Percentiles rank a stretch among this genome's conserved stretches.
Evolutionary conservation across 2,113 vertebrate species (phyloP).

Genomic region (Mesocricetus auratus): DNA sequence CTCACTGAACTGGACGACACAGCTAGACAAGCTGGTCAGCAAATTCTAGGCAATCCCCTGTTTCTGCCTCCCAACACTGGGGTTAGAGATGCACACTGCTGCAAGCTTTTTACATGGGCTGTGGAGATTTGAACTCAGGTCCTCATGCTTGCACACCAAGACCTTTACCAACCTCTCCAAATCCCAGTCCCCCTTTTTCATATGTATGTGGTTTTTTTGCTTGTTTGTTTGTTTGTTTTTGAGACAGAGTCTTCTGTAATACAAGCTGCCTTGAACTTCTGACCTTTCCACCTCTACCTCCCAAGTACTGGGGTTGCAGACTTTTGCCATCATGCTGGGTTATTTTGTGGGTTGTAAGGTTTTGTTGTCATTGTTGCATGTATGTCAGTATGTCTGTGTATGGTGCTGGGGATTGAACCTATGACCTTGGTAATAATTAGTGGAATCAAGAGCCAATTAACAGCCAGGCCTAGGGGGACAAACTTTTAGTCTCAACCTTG

Average conservation of each 20-base stretch:
- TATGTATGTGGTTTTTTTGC: neutral
- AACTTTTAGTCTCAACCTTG: neutral
- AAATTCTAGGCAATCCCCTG: neutral
- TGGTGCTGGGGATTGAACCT: neutral
- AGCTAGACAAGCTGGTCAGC: neutral
- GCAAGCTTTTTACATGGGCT: neutral
- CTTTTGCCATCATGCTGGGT: neutral
- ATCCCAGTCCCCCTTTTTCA: neutral
- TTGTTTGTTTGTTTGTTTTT: neutral
- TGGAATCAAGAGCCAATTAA: constrained; percentile 24
- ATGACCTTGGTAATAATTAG: constrained; percentile 37
- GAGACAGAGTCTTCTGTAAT: neutral
- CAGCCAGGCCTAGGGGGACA: neutral
- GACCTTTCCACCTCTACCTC: neutral
- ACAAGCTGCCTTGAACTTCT: neutral
- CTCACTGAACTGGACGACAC: neutral
- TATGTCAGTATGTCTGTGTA: neutral
- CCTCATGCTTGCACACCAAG: neutral
- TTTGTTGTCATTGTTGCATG: neutral
- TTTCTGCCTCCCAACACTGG: neutral
- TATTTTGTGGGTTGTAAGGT: neutral
- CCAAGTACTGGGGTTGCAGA: neutral
- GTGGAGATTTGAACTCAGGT: neutral
- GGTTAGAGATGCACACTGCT: neutral
- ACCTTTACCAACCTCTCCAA: neutral